phyloP scores from a whole-genome alignment of 1,140 invertebrate species.

The Drosophila setifemur region DNA sequence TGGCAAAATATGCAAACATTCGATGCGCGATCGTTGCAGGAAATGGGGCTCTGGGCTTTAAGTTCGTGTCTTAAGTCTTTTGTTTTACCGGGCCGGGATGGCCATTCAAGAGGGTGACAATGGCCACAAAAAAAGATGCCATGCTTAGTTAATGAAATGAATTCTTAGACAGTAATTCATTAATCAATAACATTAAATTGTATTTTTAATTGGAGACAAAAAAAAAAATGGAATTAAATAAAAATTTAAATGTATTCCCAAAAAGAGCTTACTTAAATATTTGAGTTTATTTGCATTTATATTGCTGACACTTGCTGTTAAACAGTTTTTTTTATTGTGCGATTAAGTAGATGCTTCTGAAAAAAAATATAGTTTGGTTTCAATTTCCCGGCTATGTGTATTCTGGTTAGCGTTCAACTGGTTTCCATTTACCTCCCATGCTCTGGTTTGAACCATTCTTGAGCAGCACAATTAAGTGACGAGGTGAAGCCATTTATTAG shows the following conservation, averaged over 20 bases:
- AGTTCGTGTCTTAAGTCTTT: constrained; percentile 78
- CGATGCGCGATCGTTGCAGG: constrained; percentile 41
- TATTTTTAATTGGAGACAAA: no score
- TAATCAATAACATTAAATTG: no score
- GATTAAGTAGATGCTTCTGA: no score
- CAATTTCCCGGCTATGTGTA: constrained; percentile 12
- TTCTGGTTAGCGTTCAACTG: constrained; percentile 1
- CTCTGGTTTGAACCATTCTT: constrained; percentile 18
- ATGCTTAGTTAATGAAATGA: no score
- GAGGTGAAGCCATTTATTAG: constrained; percentile 27
- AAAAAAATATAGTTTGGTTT: constrained; percentile 9
- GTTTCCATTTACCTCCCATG: constrained; percentile 15
- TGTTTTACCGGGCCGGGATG: constrained; percentile 36
- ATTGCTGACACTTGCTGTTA: no score
- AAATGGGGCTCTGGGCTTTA: constrained; percentile 40
- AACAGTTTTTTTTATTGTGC: no score
- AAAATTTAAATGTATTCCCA: no score
- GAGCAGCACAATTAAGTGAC: constrained; percentile 2
- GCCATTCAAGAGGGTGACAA: neutral
- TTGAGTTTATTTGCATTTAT: no score
- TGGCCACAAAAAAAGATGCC: neutral
- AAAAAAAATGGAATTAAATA: no score
- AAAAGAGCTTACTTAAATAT: no score
- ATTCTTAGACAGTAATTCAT: no score
- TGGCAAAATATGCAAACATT: constrained; percentile 65